phyloP scores from a whole-genome alignment of 37 sponge, comb jelly and placozoan species.

The Ephydatia muelleri region DNA sequence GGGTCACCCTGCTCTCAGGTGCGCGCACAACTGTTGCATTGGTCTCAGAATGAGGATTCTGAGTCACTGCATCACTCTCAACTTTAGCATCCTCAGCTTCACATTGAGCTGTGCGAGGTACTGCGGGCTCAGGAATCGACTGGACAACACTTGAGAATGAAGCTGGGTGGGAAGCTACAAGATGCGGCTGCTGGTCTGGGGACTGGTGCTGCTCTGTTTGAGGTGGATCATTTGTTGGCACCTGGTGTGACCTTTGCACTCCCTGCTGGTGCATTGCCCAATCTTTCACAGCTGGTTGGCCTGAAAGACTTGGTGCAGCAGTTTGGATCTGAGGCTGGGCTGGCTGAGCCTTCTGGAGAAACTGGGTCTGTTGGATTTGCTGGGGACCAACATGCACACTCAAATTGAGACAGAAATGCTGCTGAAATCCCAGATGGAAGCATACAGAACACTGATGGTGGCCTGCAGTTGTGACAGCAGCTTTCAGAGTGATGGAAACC shows the following conservation, averaged over 20 bases:
- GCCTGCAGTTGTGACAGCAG: neutral
- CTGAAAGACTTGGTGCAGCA: no score
- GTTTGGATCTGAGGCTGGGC: no score
- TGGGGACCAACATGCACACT: neutral
- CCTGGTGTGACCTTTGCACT: neutral
- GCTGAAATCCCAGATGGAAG: slow-evolving; percentile 30
- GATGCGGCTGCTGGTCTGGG: neutral
- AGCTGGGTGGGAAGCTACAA: neutral
- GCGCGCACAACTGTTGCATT: neutral
- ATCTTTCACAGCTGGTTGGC: no score
- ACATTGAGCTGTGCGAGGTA: neutral
- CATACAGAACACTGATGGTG: slow-evolving; percentile 2
- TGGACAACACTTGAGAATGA: neutral
- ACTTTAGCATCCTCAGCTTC: neutral
- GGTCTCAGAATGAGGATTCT: no score
- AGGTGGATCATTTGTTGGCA: neutral
- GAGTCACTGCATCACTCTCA: neutral
- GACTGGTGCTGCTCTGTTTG: neutral
- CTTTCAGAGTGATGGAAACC: slow-evolving; percentile 22
- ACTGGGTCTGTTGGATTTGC: neutral
- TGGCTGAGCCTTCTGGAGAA: neutral
- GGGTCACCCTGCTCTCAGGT: neutral
- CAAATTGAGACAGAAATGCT: slow-evolving; percentile 18
- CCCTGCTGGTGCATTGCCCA: no score
- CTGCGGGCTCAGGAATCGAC: neutral